phyloP scores from a whole-genome alignment of 1,140 invertebrate genomes.

The Drosophila melanica region DNA sequence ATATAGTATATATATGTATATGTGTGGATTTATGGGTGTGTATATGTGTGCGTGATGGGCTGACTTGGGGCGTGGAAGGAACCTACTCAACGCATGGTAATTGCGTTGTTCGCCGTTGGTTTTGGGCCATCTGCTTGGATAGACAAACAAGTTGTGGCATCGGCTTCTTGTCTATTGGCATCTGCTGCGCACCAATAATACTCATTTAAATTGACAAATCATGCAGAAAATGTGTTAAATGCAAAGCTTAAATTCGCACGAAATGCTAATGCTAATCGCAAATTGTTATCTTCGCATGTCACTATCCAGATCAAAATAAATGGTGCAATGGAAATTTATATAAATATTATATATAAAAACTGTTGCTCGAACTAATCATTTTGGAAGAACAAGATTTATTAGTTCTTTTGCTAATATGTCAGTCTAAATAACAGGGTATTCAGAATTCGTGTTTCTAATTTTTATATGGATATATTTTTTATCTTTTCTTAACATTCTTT shows the following conservation, averaged over 20 bases:
- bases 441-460: constrained; percentile 1
- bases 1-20: background rate
- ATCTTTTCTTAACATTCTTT: constrained; percentile 20
- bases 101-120: constrained; percentile 41
- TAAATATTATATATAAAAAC: too few species aligned
- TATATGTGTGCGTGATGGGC: constrained; percentile 1
- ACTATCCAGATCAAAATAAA: background rate
- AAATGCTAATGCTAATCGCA: constrained; percentile 21
- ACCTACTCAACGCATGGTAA: constrained; percentile 21
- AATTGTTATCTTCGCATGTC: background rate
- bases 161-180: constrained; percentile 55
- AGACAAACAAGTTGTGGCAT: constrained; percentile 26
- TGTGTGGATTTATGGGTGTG: background rate
- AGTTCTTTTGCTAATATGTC: background rate
- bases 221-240: constrained; percentile 78
- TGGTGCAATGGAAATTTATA: too few species aligned
- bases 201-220: constrained; percentile 81
- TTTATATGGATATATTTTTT: constrained; percentile 19
- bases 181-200: constrained; percentile 65
- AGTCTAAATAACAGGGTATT: background rate
- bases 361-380: too few species aligned
- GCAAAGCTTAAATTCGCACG: constrained; percentile 43
- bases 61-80: constrained; percentile 2
- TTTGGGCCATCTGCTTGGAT: constrained; percentile 24
- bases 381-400: too few species aligned